Evolutionary conservation across 1,140 invertebrate species (phyloP), one percentile per base, ranked within the genome.

Genomic region (Paralvinella palmiformis): DNA sequence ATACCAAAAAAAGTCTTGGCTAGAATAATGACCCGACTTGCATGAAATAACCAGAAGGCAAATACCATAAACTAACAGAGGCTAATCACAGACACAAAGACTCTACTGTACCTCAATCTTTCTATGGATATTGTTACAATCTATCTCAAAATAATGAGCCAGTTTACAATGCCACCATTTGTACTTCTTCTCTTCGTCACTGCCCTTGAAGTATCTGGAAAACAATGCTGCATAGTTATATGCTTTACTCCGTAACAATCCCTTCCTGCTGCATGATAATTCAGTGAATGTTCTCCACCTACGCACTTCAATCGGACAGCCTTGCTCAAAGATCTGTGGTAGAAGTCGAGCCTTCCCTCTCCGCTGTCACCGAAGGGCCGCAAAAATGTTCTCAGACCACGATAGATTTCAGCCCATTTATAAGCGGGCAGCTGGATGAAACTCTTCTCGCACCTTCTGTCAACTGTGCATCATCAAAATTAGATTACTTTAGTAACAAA

Each of bases 131-230:
- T 60, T 41, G 33, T 35, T 41, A n/a, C 24, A 20, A 22, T 32
- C 27, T 32, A 7, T 29, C 58, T 60, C 3, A 22, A 60, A 60
- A 20, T 20, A 60, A 36, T 60, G 33, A 5, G 58, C 66, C 17
- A 67, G 44, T 55, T 64, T 64, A 10, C 32, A 20, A 44, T 79
- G 77, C 77, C 77, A 79, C 74, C 76, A 79, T 29, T 71, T 69
- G 53, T 72, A 73, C 17, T 70, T 69, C n/a, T 72, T 67, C 22
- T 71, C 70, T 17, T 68, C 69, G 29, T 71, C 44, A 61, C 65
- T 29, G 67, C 68, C 33, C 66, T 17, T 41, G 35, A 58, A 36
- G 15, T 22, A 55, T 35, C 53, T 63, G 24, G 10, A 13, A 6
- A 33, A 41, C 22, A 10, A 15, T 5, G 33, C 15, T 48, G 35